These are phyloP conservation scores for Ectemnius continuus DNA, from an alignment of 2,888 invertebrate genomes.

Conservation along the genomic window DNA sequence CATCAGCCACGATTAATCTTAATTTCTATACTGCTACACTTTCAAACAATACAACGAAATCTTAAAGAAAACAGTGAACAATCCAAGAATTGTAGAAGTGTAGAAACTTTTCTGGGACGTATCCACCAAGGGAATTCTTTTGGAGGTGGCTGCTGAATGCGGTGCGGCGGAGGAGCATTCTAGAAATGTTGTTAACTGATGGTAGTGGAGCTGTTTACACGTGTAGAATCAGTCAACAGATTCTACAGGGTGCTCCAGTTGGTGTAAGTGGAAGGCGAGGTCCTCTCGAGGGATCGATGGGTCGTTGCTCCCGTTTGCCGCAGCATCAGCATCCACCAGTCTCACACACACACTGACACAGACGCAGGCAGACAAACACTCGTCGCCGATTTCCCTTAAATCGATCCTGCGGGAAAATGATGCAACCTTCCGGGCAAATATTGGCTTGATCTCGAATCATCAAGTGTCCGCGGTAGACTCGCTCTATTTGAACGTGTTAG, in stretches of 20 bases:
- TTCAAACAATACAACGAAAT: neutral
- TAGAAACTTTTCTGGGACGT: neutral
- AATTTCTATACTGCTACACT: no score
- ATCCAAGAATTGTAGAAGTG: neutral
- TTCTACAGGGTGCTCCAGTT: conserved; percentile 39
- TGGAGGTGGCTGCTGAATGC: neutral
- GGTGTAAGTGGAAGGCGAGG: conserved; percentile 18
- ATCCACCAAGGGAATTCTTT: neutral
- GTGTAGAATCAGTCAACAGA: conserved; percentile 19
- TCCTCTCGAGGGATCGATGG: conserved; percentile 57
- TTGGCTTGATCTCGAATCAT: no score
- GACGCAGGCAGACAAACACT: conserved; percentile 2
- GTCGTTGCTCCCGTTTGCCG: conserved; percentile 50
- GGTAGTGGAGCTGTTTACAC: no score
- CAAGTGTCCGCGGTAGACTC: no score
- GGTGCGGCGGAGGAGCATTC: neutral
- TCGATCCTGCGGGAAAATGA: neutral
- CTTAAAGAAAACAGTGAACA: neutral
- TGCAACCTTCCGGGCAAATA: no score
- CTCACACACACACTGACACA: no score
- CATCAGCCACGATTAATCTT: no score
- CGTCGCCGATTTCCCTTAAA: conserved; percentile 8
- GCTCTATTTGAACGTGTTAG: no score
- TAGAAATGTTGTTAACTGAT: neutral
- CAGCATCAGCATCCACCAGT: conserved; percentile 30